Conservation (phyloP, 1,140 invertebrate genomes). For the Anastrepha ludens region DNA sequence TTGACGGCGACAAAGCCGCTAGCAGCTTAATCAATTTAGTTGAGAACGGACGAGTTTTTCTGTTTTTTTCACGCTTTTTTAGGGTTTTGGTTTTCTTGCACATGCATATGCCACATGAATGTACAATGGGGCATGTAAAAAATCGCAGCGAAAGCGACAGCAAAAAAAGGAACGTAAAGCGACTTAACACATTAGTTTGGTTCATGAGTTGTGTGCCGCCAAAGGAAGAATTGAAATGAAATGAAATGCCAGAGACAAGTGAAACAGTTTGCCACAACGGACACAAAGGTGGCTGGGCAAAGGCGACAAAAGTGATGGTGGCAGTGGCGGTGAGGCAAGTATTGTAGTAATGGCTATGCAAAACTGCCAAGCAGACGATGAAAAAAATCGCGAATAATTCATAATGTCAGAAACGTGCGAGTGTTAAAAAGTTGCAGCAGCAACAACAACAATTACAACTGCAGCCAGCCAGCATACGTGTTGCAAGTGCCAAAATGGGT, state of each 20-base stretch:
- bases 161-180: not conserved
- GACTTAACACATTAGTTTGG: constrained; percentile 49
- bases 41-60: not conserved
- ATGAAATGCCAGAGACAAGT: constrained; percentile 44
- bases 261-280: constrained; percentile 27
- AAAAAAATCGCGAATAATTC: constrained; percentile 51
- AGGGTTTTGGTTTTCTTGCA: not conserved
- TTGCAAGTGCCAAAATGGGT: not conserved
- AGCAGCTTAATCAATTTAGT: constrained; percentile 51
- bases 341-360: constrained; percentile 28
- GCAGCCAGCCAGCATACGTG: not conserved
- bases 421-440: constrained; percentile 20
- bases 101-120: constrained; percentile 36
- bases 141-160: not conserved
- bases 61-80: not conserved
- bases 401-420: constrained; percentile 49
- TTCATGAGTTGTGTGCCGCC: constrained; percentile 23
- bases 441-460: not conserved
- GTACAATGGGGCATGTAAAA: not conserved
- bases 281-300: not conserved
- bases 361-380: not conserved
- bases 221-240: constrained; percentile 40
- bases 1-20: constrained; percentile 49
- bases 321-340: not conserved
- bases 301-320: not conserved